Conservation (phyloP, 2,797 vertebrate species). For the Pseudocheirus occidentalis region DNA sequence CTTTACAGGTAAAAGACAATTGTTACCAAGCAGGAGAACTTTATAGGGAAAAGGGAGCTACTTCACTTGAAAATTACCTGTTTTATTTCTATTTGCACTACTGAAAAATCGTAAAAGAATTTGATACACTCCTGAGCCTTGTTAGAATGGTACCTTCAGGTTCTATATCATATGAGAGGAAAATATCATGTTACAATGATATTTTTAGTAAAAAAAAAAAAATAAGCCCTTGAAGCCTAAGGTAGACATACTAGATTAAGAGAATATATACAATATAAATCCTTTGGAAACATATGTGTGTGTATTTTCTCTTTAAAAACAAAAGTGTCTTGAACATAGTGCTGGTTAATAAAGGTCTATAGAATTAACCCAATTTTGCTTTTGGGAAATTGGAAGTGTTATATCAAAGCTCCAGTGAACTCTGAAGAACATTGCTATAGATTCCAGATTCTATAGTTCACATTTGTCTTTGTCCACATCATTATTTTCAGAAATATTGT, state of each 20-base stretch:
- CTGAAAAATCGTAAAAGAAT: not conserved
- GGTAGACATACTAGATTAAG: not conserved
- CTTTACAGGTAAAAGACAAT: constrained; percentile 88
- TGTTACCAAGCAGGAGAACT: not conserved
- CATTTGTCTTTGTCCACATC: not conserved
- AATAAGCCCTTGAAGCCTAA: not conserved
- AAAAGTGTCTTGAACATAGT: not conserved
- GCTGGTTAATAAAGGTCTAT: not conserved
- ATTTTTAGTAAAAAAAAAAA: not conserved
- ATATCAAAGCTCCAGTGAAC: not conserved
- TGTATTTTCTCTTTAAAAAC: not conserved
- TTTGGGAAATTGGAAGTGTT: not conserved
- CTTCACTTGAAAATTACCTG: not conserved
- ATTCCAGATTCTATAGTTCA: not conserved
- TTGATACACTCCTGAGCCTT: not conserved
- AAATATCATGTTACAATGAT: not conserved
- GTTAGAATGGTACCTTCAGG: not conserved
- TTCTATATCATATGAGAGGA: not conserved
- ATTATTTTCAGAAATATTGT: not conserved
- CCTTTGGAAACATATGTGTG: not conserved
- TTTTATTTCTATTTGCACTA: not conserved
- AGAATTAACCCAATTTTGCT: not conserved
- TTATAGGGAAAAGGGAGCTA: not conserved
- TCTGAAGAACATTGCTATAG: not conserved
- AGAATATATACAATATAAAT: not conserved